Evolutionary conservation across 2,113 vertebrate species (phyloP).

Genomic region (Actenoides hombroni): DNA sequence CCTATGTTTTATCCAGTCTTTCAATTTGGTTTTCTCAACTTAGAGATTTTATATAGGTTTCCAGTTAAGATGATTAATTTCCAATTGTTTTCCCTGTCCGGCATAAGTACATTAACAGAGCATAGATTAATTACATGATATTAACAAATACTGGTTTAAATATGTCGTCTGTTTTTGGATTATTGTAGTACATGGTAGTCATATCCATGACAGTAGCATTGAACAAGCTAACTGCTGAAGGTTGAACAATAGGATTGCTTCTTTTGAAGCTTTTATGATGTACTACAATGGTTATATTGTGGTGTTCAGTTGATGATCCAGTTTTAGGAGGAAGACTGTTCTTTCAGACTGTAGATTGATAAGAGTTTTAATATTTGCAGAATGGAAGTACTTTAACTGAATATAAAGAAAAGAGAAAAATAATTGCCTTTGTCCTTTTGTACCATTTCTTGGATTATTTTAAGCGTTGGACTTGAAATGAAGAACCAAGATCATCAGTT

Average conservation of each 20-base stretch:
- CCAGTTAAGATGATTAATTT: not conserved
- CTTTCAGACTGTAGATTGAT: not conserved
- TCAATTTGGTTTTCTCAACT: not conserved
- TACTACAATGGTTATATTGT: not conserved
- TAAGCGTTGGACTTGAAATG: not conserved
- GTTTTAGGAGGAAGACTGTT: not conserved
- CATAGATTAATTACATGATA: not conserved
- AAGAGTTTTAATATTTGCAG: not conserved
- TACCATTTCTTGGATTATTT: not conserved
- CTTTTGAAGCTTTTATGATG: not conserved
- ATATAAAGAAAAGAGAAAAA: not conserved
- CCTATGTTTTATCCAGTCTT: slow-evolving; percentile 36
- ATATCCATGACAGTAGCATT: not conserved
- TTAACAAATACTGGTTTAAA: slow-evolving; percentile 5
- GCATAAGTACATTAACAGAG: not conserved
- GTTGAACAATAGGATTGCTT: not conserved
- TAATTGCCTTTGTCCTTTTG: not conserved
- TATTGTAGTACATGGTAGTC: not conserved
- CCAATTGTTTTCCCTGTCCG: not conserved
- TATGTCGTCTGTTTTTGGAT: not conserved
- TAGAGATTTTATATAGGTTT: not conserved
- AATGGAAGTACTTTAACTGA: not conserved
- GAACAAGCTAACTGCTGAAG: not conserved
- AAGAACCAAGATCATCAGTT: not conserved
- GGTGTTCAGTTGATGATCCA: not conserved